These are phyloP conservation scores for Manacus vitellinus DNA, from an alignment of 2,113 vertebrate genomes.

Conservation along the genomic window DNA sequence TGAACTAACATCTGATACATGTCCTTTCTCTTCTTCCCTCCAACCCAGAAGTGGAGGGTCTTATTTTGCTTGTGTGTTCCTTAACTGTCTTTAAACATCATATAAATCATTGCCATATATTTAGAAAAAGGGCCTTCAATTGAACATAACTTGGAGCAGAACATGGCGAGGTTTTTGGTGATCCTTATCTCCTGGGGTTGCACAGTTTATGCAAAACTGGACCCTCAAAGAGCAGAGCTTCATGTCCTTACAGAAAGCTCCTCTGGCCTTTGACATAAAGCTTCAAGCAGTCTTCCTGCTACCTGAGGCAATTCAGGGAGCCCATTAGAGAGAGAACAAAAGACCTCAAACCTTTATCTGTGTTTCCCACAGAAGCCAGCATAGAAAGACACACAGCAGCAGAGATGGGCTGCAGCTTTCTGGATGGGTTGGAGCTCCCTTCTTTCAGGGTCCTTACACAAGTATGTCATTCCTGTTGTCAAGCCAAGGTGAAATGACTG, in stretches of 20 bases:
- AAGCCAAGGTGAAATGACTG: neutral
- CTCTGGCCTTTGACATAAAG: neutral
- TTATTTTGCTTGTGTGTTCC: neutral
- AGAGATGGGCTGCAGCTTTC: neutral
- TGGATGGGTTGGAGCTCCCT: neutral
- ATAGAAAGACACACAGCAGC: rapidly evolving
- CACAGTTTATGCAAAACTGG: neutral
- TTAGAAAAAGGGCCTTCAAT: neutral
- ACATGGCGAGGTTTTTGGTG: neutral
- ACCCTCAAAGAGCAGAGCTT: neutral
- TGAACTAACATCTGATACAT: neutral
- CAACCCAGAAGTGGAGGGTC: neutral
- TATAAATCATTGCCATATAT: neutral
- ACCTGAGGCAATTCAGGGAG: neutral
- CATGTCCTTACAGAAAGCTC: neutral
- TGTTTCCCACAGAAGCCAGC: neutral
- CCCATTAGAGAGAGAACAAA: neutral
- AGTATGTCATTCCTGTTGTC: neutral
- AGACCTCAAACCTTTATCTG: neutral
- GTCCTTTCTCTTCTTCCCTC: neutral
- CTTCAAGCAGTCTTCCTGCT: neutral
- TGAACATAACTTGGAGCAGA: neutral
- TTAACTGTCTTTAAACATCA: neutral
- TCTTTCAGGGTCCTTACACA: neutral
- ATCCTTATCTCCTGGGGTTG: neutral